These are phyloP conservation scores for Agrilus cyanescens DNA, from an alignment of 2,888 invertebrate species.

Conservation along the genomic window DNA sequence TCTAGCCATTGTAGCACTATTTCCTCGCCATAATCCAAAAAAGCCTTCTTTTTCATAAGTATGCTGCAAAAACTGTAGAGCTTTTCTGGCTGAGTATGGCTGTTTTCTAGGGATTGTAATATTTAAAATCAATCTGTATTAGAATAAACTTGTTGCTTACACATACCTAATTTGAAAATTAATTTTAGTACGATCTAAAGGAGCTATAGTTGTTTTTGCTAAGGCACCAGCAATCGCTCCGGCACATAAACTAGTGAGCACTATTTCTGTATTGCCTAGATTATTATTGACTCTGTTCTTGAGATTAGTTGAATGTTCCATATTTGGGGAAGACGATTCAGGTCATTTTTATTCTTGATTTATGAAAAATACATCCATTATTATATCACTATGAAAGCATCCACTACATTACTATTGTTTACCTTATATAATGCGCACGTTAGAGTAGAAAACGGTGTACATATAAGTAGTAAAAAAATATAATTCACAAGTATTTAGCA, in stretches of 20 bases:
- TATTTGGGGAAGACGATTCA: slow-evolving; percentile 10
- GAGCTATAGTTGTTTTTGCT: slow-evolving; percentile 94
- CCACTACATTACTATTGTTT: too few relatives aligned
- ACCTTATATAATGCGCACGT: too few relatives aligned
- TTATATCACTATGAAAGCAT: too few relatives aligned
- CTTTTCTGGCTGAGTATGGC: slow-evolving; percentile 62
- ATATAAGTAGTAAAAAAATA: too few relatives aligned
- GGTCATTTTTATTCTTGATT: too few relatives aligned
- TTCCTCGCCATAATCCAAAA: slow-evolving; percentile 87
- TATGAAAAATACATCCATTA: too few relatives aligned
- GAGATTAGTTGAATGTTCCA: slow-evolving; percentile 13
- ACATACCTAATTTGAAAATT: slow-evolving; percentile 82
- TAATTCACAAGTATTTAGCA: too few relatives aligned
- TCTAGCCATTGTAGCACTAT: slow-evolving; percentile 95
- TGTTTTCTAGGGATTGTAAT: slow-evolving; percentile 40
- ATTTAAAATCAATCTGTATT: neutral
- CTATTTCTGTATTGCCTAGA: slow-evolving; percentile 44
- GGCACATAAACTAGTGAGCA: slow-evolving; percentile 73
- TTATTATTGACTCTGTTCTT: slow-evolving; percentile 9
- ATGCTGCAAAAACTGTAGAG: slow-evolving; percentile 51
- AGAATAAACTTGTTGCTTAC: slow-evolving; percentile 6
- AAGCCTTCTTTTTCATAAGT: slow-evolving; percentile 70
- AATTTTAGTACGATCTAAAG: slow-evolving; percentile 94
- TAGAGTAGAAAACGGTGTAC: too few relatives aligned
- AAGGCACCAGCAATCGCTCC: slow-evolving; percentile 91